Conservation (phyloP, 1,140 invertebrate genomes). For the Drosophila mojavensis region DNA sequence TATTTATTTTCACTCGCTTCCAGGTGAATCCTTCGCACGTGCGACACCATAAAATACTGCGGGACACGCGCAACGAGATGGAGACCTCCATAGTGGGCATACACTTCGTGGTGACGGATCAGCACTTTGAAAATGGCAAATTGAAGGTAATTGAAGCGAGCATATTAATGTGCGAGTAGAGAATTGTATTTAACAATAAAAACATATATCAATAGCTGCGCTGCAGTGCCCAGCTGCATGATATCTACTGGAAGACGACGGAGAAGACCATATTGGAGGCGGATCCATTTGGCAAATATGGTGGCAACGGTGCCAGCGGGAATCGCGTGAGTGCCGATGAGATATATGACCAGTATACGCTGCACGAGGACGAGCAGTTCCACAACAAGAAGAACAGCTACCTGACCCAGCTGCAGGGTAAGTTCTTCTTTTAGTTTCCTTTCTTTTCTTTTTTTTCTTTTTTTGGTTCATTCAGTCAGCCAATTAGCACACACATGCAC, state of each 20-base stretch:
- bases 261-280: conserved; percentile 85
- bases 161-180: not conserved
- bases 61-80: conserved; percentile 74
- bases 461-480: conserved; percentile 4
- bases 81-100: conserved; percentile 84
- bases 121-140: conserved; percentile 86
- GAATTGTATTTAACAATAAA: not conserved
- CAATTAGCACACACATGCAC: conserved; percentile 60
- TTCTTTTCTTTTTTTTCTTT: too few relatives aligned
- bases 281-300: conserved; percentile 75
- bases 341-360: conserved; percentile 79
- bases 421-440: conserved; percentile 32
- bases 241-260: conserved; percentile 87
- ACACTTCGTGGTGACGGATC: conserved; percentile 85
- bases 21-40: conserved; percentile 81
- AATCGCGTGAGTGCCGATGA: conserved; percentile 72
- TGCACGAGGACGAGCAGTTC: conserved; percentile 74
- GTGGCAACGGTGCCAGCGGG: conserved; percentile 42
- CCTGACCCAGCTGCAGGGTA: conserved; percentile 82
- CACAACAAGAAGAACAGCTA: conserved; percentile 80
- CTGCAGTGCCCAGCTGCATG: conserved; percentile 86
- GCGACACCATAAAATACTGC: conserved; percentile 74
- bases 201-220: conserved; percentile 82
- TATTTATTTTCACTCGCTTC: not conserved
- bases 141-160: conserved; percentile 81